A percentile compares a stretch with the other conserved stretches of the same genome.
phyloP scores from a whole-genome alignment of 2,888 invertebrate genomes.

The Biston stratarius region DNA sequence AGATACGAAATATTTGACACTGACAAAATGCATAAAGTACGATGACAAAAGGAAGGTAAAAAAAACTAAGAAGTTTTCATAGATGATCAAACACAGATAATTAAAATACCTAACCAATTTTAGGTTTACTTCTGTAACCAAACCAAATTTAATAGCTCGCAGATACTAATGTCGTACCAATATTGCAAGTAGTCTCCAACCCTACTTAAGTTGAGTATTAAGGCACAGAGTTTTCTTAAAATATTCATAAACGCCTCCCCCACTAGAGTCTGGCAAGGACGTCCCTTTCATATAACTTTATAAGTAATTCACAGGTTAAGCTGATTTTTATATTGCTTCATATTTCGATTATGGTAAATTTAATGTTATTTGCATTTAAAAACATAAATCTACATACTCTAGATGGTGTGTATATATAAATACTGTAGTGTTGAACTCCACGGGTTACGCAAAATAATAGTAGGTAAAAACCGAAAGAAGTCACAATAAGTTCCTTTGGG shows the following conservation, averaged over 20 bases:
- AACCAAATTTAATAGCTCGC: slow-evolving; percentile 6
- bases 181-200: slow-evolving; percentile 19
- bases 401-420: neutral
- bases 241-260: slow-evolving; percentile 69
- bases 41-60: too few relatives aligned
- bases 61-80: too few relatives aligned
- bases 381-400: neutral
- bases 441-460: too few relatives aligned
- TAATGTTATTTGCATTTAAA: slow-evolving; percentile 4
- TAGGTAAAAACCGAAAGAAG: too few relatives aligned
- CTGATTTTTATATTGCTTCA: slow-evolving; percentile 38
- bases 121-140: neutral
- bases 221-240: slow-evolving; percentile 53
- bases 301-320: slow-evolving; percentile 42
- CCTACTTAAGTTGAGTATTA: slow-evolving; percentile 20
- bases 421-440: neutral
- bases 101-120: neutral
- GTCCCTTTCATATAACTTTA: slow-evolving; percentile 46
- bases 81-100: too few relatives aligned
- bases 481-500: too few relatives aligned
- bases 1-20: too few relatives aligned
- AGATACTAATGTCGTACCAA: neutral
- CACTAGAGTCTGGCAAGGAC: slow-evolving; percentile 40
- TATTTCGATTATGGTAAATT: slow-evolving; percentile 28
- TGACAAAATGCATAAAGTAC: too few relatives aligned